phyloP scores from a whole-genome alignment of 2,888 invertebrate species.

The Cremastinae sp. region DNA sequence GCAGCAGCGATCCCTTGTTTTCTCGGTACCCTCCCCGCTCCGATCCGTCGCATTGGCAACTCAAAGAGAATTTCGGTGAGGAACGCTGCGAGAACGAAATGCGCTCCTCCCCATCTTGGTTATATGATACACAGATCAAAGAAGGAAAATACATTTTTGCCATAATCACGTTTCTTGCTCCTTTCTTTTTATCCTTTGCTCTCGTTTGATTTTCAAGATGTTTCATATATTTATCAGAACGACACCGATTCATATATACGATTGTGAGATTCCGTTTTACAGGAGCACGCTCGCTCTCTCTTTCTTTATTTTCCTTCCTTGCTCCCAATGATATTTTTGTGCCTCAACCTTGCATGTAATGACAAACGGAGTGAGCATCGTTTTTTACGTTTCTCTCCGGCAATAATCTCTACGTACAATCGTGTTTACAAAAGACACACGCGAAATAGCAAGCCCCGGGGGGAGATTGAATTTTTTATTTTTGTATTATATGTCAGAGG shows the following conservation, averaged over 20 bases:
- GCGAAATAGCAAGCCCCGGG: background rate
- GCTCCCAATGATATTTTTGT: background rate
- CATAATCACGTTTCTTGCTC: constrained; percentile 10
- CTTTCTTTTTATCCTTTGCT: background rate
- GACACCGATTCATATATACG: background rate
- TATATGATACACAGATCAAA: constrained; percentile 54
- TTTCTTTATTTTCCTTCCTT: constrained; percentile 12
- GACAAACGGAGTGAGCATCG: constrained; percentile 6
- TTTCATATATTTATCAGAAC: constrained; percentile 42
- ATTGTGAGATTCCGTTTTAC: background rate
- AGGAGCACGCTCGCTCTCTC: background rate
- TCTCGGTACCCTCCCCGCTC: constrained; percentile 59
- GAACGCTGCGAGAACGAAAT: constrained; percentile 29
- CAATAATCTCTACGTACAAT: background rate
- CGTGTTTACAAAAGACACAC: background rate
- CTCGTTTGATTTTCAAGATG: constrained; percentile 49
- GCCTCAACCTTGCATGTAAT: background rate
- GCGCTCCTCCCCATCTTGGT: constrained; percentile 27
- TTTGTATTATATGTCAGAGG: constrained; percentile 37
- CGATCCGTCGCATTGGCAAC: constrained; percentile 11
- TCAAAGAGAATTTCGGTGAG: constrained; percentile 51
- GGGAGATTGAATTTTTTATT: constrained; percentile 31
- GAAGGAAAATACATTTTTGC: constrained; percentile 46
- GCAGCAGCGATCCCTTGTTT: constrained; percentile 51
- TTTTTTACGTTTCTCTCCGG: constrained; percentile 19